These are phyloP conservation scores for Nyctibius grandis DNA, from an alignment of 2,797 vertebrate species.

Conservation along the genomic window DNA sequence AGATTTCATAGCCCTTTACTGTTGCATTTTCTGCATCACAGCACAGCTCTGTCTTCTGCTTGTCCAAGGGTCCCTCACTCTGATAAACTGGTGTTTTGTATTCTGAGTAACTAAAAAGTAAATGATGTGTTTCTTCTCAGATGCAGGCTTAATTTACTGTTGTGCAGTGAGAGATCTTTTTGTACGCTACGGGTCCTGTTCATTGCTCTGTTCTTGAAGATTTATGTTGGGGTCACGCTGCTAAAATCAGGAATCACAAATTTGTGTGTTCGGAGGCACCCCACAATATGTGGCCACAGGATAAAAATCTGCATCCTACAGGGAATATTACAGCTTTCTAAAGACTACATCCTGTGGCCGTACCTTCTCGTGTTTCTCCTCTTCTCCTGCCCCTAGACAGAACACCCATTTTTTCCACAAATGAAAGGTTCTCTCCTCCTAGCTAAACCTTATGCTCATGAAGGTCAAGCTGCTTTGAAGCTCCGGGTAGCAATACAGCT, in stretches of 20 bases:
- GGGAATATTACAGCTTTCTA: background rate
- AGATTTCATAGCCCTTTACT: background rate
- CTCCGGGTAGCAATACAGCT: background rate
- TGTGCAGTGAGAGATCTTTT: background rate
- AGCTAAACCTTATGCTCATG: background rate
- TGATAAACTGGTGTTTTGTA: background rate
- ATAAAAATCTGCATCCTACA: background rate
- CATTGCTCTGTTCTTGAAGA: background rate
- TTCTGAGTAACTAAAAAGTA: background rate
- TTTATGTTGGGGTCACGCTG: background rate
- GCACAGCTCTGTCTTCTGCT: background rate
- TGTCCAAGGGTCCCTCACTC: background rate
- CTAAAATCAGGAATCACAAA: background rate
- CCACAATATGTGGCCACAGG: background rate
- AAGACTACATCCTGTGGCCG: background rate
- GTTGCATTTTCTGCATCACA: background rate
- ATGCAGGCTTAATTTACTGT: background rate
- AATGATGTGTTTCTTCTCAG: background rate
- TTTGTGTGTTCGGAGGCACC: background rate
- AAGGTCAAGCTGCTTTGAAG: constrained; percentile 9
- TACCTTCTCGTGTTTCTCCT: background rate
- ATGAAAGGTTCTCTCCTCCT: background rate
- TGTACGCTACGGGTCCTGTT: background rate
- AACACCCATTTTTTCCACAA: background rate
- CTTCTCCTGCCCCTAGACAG: background rate